Evolutionary conservation across 2,797 vertebrate species (phyloP), one percentile per base, ranked within the genome.

Genomic region (Serranus cabrilla): DNA sequence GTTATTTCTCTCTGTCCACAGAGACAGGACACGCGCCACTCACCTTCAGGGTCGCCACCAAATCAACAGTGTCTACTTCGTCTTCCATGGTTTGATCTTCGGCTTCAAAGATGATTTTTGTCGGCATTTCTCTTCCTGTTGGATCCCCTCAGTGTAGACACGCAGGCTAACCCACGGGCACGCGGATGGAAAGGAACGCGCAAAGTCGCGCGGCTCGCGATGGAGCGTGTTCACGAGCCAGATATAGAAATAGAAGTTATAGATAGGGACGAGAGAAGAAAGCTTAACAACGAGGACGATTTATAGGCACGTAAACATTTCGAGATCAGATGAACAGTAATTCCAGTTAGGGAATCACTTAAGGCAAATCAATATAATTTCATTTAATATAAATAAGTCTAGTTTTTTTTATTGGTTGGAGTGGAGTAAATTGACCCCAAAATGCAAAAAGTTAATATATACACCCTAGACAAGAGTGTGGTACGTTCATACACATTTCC

Each of bases 41-140:
- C 67, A 94, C 94, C 89, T 92, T 94, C 1, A 49, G 25, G 61
- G 63, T 37, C 59, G 82, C 80, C 18, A 46, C 58, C 12, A 87
- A 89, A 10, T 5, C 79, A 5, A 4, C 80, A 0, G 82, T 86
- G 82, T 92, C 90, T 37, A 77, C 7, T 0, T 40, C 72, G 12
- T 86, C 83, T 0, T 90, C 89, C 87, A 92, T 91, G 17, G 6
- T 51, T 49, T 47, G 70, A 9, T 88, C 83, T 57, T 92, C 85
- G 10, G 40, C 82, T 40, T 92, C 84, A 81, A 90, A 80, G 0
- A 80, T 67, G 21, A 92, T 78, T 81, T 94, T 94, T 49, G 89
- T 82, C 5, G 93, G 93, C 94, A 95, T 95, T 91, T 90, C 63
- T 88, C 72, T 63, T 49, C 47, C 27, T 2, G 92, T 5, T 93